Conservation (phyloP, 2,113 vertebrate species). For the Micronycteris hirsuta region DNA sequence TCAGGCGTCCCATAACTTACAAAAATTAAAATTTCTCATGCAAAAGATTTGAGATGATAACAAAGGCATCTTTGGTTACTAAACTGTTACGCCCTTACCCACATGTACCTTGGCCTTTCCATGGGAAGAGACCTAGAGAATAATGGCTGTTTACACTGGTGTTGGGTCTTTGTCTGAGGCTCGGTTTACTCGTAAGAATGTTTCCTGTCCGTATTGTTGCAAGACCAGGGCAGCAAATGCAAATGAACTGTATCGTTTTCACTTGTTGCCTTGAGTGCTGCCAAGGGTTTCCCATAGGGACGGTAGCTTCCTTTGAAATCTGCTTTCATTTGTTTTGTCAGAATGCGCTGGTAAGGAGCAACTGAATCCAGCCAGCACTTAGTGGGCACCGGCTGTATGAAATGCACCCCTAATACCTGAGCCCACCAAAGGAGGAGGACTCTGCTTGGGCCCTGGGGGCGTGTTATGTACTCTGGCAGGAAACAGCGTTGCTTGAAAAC, state of each 20-base stretch:
- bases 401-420: neutral
- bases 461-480: neutral
- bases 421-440: neutral
- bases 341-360: neutral
- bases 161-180: conserved; percentile 21
- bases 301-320: conserved; percentile 37
- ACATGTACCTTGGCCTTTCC: neutral
- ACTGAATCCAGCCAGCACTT: neutral
- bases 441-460: neutral
- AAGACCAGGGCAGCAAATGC: conserved; percentile 50
- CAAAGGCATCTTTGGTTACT: neutral
- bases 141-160: conserved; percentile 55
- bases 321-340: conserved; percentile 58
- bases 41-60: neutral
- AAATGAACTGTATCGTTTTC: conserved; percentile 73
- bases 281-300: neutral
- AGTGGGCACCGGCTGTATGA: neutral
- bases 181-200: conserved; percentile 52
- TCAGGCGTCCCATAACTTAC: neutral
- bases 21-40: neutral
- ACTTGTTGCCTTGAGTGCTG: conserved; percentile 59
- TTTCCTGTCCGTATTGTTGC: conserved; percentile 57
- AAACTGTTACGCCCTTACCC: neutral
- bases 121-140: neutral
- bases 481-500: conserved; percentile 27